Percentiles rank a stretch among this genome's conserved stretches.
These are phyloP conservation scores for Myiozetetes cayanensis DNA, from an alignment of 2,113 vertebrate species.

Conservation along the genomic window DNA sequence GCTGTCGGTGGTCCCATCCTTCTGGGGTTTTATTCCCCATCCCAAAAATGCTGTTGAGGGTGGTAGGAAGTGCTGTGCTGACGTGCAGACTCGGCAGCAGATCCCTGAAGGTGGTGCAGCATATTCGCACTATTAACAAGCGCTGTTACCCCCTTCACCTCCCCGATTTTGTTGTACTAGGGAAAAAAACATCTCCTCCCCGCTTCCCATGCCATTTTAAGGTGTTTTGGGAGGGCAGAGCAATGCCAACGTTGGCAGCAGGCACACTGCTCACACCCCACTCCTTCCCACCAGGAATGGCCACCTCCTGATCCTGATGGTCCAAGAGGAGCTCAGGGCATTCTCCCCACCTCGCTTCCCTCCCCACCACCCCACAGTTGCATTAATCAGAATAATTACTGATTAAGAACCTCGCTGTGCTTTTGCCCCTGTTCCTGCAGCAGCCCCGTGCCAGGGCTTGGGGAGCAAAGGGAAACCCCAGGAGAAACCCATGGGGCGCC, in stretches of 20 bases:
- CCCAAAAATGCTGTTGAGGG: fast-evolving
- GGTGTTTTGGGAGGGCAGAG: background rate
- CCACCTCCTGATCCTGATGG: background rate
- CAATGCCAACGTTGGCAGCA: background rate
- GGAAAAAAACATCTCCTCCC: background rate
- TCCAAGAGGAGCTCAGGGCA: background rate
- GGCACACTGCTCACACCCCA: fast-evolving
- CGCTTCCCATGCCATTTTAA: background rate
- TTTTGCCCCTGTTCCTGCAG: fast-evolving
- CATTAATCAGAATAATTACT: background rate
- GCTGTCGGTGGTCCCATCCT: background rate
- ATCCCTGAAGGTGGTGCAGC: background rate
- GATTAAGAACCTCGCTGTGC: fast-evolving
- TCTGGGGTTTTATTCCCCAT: background rate
- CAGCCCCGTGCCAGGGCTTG: background rate
- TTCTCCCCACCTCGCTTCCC: background rate
- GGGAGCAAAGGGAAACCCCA: background rate
- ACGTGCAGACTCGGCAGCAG: fast-evolving
- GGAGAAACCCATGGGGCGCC: background rate
- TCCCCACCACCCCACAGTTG: fast-evolving
- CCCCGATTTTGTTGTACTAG: background rate
- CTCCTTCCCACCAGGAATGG: background rate
- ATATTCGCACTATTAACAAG: background rate
- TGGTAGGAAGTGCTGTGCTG: background rate
- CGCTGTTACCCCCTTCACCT: background rate